A percentile compares a stretch with the other conserved stretches of the same genome.
Conservation (phyloP, 35 echinoderm and acorn worm genomes). For the Chiridota heheva region DNA sequence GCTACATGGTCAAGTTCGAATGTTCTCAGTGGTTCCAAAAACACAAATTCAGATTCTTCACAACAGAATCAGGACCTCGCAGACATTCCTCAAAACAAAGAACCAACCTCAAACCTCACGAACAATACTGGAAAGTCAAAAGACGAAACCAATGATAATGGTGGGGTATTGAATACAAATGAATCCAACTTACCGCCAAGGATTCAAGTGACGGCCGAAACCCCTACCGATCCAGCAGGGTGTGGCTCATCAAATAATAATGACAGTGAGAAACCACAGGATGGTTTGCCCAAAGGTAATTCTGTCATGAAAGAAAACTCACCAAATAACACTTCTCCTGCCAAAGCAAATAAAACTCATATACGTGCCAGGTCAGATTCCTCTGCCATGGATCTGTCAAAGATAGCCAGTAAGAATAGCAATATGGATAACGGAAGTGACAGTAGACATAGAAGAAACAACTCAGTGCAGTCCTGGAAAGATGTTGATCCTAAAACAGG, state of each 20-base stretch:
- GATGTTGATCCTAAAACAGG: slow-evolving; percentile 82
- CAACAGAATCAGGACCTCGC: too few relatives aligned
- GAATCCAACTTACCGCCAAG: too few relatives aligned
- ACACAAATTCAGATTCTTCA: too few relatives aligned
- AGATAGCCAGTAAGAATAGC: slow-evolving; percentile 6
- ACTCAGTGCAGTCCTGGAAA: slow-evolving; percentile 77
- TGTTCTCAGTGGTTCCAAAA: too few relatives aligned
- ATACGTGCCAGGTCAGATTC: slow-evolving; percentile 74
- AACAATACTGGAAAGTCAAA: too few relatives aligned
- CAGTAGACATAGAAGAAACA: slow-evolving; percentile 50
- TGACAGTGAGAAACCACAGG: not conserved
- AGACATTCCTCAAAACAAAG: too few relatives aligned
- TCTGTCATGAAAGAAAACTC: not conserved
- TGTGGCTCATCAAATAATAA: slow-evolving; percentile 20
- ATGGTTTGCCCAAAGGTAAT: too few relatives aligned
- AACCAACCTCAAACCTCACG: too few relatives aligned
- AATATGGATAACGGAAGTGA: slow-evolving; percentile 14
- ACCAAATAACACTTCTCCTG: slow-evolving; percentile 13
- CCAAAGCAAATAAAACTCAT: slow-evolving; percentile 64
- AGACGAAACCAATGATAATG: too few relatives aligned
- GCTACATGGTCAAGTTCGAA: slow-evolving; percentile 75
- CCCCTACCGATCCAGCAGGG: not conserved
- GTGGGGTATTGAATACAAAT: too few relatives aligned
- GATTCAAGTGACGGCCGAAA: slow-evolving; percentile 23
- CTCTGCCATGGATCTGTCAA: slow-evolving; percentile 27